These are phyloP conservation scores for Monomorium pharaonis DNA, from an alignment of 1,140 invertebrate species.

Conservation along the genomic window DNA sequence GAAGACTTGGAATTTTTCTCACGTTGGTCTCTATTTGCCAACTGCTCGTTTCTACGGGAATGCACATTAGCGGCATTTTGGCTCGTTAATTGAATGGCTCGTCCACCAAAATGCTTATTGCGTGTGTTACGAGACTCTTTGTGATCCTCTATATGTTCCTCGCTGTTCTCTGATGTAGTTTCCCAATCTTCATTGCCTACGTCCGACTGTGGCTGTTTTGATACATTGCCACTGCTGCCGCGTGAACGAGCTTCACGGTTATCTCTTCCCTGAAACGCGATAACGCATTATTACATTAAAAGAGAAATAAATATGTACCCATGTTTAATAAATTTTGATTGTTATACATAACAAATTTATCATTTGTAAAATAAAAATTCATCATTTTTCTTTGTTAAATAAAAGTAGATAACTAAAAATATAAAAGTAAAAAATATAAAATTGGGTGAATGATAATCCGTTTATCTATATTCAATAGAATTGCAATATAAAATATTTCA, in stretches of 20 bases:
- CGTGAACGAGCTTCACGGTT: constrained; percentile 78
- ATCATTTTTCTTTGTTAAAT: constrained; percentile 1
- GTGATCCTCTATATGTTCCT: constrained; percentile 84
- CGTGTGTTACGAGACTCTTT: constrained; percentile 80
- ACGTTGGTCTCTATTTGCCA: constrained; percentile 74
- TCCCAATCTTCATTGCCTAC: constrained; percentile 89
- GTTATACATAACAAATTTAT: background rate
- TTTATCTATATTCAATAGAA: background rate
- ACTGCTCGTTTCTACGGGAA: constrained; percentile 74
- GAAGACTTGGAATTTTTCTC: constrained; percentile 79
- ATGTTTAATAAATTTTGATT: background rate
- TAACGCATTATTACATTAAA: background rate
- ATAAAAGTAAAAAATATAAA: background rate
- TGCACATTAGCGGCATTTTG: constrained; percentile 68
- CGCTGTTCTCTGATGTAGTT: constrained; percentile 89
- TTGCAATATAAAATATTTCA: background rate
- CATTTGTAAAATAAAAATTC: too few species aligned
- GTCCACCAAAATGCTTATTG: constrained; percentile 75
- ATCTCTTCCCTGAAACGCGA: constrained; percentile 75
- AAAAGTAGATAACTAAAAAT: background rate
- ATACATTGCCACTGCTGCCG: constrained; percentile 62
- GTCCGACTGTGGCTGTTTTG: constrained; percentile 81
- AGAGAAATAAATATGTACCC: background rate
- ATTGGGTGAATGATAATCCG: background rate
- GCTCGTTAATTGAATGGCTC: constrained; percentile 65